Base-by-base conservation (phyloP, 2,113 vertebrate species). In the Catharus bicknelli region DNA sequence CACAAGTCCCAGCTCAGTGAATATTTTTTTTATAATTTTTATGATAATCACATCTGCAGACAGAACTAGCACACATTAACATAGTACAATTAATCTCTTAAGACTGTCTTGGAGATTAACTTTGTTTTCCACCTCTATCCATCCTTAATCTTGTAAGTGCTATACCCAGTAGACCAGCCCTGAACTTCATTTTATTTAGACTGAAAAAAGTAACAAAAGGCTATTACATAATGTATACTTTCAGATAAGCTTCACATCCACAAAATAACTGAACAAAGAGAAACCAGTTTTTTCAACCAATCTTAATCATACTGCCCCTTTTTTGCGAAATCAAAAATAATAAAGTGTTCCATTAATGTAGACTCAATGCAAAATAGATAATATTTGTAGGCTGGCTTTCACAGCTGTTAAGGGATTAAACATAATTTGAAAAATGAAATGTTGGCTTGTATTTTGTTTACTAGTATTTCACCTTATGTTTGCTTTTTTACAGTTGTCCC, bases 21-120 rank as follows among this genome's bases (percentile, higher is more conserved):
- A 55, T 58, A 40, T 2, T 45, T 55, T 57, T 54, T 2, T 47
- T 3, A 9, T 50, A 78, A 70, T 25, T 73, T 75, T 85, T 63
- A 58, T 68, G 42, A 72, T 58, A 76, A 94, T 83, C 67, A 89
- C 66, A 50, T 50, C 57, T 87, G 82, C 61, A 85, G 90, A 91
- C 87, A 95, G 87, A 93, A 90, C 77, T 84, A 84, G 73, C 40
- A 81, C 86, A 90, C 83, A 92, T 95, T 90, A 90, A 83, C 80
- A 92, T 88, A 94, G 61, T 48, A 78, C n/a, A 89, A 59, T 83
- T 86, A 21, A 16, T 90, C 77, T 93, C 83, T 90, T 84, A 84
- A 84, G 15, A 67, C 26, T 29, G 3, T n/a, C 34, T 88, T 67
- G 25, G 48, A 90, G 57, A 94, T 94, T 88, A 93, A 81, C 81